Base-by-base conservation (phyloP, 2,797 vertebrate species). In the Xenops minutus region DNA sequence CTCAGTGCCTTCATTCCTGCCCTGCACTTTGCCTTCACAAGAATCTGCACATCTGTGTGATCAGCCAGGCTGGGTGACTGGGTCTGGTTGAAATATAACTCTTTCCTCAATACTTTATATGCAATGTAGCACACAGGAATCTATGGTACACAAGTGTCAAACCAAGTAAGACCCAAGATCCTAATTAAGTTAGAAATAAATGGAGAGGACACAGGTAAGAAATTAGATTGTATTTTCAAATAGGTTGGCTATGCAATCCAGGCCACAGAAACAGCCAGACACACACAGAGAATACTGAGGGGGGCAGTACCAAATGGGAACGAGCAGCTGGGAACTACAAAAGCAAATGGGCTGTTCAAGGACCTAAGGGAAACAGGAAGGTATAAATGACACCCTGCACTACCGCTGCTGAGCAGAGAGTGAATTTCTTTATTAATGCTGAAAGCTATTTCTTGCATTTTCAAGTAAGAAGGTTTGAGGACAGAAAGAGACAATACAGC, bases 191-290 rank as follows among this genome's bases (percentile, higher is more conserved):
- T 36, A 58, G 37, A 82, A 84, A 75, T 72, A 81, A 76, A 67
- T 0, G 0, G 2, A 3, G 7, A 10, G 15, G 12, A 4, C 6
- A 11, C 2, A 44, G 5, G 2, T 26, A 26, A 62, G 36, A 79
- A 85, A 79, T 36, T 14, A 49, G 4, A 46, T 2, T 14, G 14
- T 21, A 75, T 73, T 82, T 73, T 82, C 52, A 43, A 54, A 68
- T 10, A 73, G 5, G 71, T 76, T 39, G 73, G 52, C 56, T 55
- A 67, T 63, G 68, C 48, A 59, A 83, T 30, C 41, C 41, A 71
- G 51, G 59, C 55, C n/a, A 44, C 23, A 9, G 20, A 69, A 76
- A 52, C 0, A 0, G 61, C 69, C 44, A 56, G 37, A 56, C 8
- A 69, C 6, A 71, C 11, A 12, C 1, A 16, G 16, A 63, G 26